Evolutionary conservation across 2,797 vertebrate species (phyloP).

Genomic region (Fratercula arctica): DNA sequence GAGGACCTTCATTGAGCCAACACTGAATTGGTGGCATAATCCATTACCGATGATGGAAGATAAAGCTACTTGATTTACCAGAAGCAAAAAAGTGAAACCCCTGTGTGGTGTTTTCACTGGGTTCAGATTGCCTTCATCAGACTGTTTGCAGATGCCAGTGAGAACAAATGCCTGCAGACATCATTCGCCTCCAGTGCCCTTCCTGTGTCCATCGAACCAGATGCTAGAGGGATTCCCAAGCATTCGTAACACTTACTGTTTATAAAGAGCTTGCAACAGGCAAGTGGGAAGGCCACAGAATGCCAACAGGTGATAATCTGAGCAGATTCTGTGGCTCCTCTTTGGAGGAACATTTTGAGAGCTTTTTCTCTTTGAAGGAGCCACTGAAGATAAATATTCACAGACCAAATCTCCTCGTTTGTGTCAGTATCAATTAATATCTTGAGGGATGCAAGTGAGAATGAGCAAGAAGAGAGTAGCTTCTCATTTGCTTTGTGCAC

Average conservation of each 20-base stretch:
- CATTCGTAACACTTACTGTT: neutral
- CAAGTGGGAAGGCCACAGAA: neutral
- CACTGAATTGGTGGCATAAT: neutral
- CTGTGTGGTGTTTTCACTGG: neutral
- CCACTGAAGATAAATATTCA: neutral
- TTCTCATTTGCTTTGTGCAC: neutral
- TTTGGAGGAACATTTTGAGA: neutral
- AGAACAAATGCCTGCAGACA: neutral
- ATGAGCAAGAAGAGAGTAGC: neutral
- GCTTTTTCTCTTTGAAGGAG: neutral
- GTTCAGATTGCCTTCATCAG: neutral
- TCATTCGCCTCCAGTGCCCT: neutral
- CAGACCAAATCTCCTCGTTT: neutral
- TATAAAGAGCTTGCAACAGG: neutral
- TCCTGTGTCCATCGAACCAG: neutral
- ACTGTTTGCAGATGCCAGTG: neutral
- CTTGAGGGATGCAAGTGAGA: neutral
- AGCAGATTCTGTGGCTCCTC: neutral
- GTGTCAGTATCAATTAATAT: neutral
- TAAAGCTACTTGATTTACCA: neutral
- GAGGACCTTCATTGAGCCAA: neutral
- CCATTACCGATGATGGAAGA: neutral
- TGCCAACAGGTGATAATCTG: neutral
- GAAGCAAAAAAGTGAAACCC: neutral
- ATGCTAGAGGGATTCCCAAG: neutral